phyloP scores from a whole-genome alignment of 2,113 vertebrate species.

The Sigmodon hispidus region DNA sequence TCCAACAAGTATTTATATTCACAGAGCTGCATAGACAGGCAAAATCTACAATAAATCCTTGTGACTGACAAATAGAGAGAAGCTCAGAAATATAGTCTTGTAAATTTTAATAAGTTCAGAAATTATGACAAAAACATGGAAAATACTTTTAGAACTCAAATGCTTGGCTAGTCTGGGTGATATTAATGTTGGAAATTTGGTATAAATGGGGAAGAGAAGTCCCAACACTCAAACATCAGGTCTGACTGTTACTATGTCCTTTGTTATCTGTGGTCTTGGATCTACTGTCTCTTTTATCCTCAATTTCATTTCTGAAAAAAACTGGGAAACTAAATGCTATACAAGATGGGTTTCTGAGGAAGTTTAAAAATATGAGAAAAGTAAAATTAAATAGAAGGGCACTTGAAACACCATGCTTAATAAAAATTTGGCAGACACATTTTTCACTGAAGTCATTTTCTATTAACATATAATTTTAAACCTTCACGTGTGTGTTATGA shows the following conservation, averaged over 20 bases:
- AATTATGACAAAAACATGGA: background rate
- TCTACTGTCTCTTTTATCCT: background rate
- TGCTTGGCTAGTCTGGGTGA: background rate
- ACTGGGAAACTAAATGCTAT: background rate
- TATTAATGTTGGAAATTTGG: slow-evolving; percentile 4
- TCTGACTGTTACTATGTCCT: background rate
- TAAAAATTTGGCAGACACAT: slow-evolving; percentile 28
- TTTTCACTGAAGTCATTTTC: background rate
- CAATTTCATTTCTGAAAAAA: slow-evolving; percentile 43
- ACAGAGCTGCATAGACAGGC: background rate
- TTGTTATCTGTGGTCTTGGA: slow-evolving; percentile 26
- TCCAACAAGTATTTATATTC: slow-evolving; percentile 18
- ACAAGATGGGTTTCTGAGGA: background rate
- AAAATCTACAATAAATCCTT: slow-evolving; percentile 11
- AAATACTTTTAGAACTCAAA: slow-evolving; percentile 6
- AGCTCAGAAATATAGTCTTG: background rate
- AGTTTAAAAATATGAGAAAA: background rate
- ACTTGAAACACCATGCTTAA: background rate
- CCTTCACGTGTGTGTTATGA: background rate
- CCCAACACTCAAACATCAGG: background rate
- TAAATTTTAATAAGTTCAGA: background rate
- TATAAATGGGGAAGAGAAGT: slow-evolving; percentile 26
- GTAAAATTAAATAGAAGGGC: background rate
- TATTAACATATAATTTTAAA: slow-evolving; percentile 20
- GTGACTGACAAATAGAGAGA: background rate